Evolutionary conservation across 2,113 vertebrate genomes (phyloP).

Genomic region (Epinephelus fuscoguttatus): DNA sequence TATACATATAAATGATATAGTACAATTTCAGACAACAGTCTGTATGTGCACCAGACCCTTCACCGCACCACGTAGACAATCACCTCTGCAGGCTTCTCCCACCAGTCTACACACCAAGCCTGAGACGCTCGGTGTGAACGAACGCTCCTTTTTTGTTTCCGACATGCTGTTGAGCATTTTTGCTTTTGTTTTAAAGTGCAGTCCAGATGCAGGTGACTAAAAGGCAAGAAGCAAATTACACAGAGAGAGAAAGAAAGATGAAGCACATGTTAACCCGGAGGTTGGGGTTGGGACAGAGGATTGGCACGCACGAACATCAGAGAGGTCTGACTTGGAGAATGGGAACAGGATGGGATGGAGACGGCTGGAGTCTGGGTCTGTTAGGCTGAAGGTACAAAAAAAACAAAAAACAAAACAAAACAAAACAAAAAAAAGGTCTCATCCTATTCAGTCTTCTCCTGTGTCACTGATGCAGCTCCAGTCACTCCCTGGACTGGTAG

Average conservation of each 20-base stretch:
- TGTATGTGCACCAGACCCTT: slow-evolving; percentile 40
- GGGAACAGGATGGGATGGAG: slow-evolving; percentile 15
- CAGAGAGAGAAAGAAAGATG: slow-evolving; percentile 28
- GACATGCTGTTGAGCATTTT: slow-evolving; percentile 55
- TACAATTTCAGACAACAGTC: slow-evolving; percentile 36
- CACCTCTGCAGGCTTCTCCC: slow-evolving; percentile 1
- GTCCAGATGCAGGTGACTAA: slow-evolving; percentile 84
- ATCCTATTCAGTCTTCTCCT: slow-evolving; percentile 28
- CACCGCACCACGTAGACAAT: neutral
- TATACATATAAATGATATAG: slow-evolving; percentile 50
- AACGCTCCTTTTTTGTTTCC: slow-evolving; percentile 24
- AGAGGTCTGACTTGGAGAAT: slow-evolving; percentile 43
- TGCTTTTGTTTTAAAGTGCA: slow-evolving; percentile 85
- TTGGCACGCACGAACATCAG: slow-evolving; percentile 74
- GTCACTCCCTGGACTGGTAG: slow-evolving; percentile 97
- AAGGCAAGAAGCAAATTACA: slow-evolving; percentile 58
- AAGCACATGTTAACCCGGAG: slow-evolving; percentile 48
- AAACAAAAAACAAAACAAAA: neutral
- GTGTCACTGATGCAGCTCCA: slow-evolving; percentile 22
- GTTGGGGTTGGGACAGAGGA: slow-evolving; percentile 29
- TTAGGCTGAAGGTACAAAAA: slow-evolving; percentile 35
- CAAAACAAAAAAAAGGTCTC: neutral
- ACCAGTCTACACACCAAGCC: slow-evolving; percentile 14
- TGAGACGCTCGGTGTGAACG: neutral
- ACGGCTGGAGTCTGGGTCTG: slow-evolving; percentile 35